Conservation (phyloP, 1,140 invertebrate genomes). For the Fopius arisanus region DNA sequence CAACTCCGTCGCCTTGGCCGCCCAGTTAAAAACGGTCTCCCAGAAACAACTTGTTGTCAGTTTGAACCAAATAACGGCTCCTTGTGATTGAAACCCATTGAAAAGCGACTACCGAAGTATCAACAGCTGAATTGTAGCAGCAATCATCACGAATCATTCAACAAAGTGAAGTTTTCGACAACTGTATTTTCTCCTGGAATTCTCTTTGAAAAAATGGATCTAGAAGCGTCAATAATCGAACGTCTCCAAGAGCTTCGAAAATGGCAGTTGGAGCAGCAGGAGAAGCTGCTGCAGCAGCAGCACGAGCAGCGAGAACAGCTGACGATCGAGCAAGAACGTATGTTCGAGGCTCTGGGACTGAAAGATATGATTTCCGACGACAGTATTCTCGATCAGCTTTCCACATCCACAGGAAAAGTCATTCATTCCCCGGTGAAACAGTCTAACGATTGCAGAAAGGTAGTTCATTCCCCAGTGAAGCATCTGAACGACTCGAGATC, state of each 20-base stretch:
- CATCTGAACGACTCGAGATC: background rate
- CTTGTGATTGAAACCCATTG: background rate
- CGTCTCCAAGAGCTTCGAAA: conserved; percentile 48
- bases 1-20: background rate
- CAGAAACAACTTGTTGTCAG: background rate
- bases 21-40: background rate
- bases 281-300: conserved; percentile 48
- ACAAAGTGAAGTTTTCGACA: too few species aligned
- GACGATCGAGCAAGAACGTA: conserved; percentile 46
- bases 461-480: background rate
- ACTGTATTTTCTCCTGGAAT: background rate
- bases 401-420: background rate
- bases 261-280: conserved; percentile 52
- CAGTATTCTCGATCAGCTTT: background rate
- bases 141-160: background rate
- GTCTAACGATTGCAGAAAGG: background rate
- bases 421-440: background rate
- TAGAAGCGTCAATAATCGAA: conserved; percentile 48
- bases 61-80: background rate
- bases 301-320: conserved; percentile 50
- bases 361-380: conserved; percentile 34
- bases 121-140: background rate
- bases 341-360: conserved; percentile 46
- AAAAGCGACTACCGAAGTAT: background rate
- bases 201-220: conserved; percentile 37